A percentile compares a stretch with the other conserved stretches of the same genome.
phyloP scores from a whole-genome alignment of 2,113 vertebrate genomes.

The Microtus richardsoni region DNA sequence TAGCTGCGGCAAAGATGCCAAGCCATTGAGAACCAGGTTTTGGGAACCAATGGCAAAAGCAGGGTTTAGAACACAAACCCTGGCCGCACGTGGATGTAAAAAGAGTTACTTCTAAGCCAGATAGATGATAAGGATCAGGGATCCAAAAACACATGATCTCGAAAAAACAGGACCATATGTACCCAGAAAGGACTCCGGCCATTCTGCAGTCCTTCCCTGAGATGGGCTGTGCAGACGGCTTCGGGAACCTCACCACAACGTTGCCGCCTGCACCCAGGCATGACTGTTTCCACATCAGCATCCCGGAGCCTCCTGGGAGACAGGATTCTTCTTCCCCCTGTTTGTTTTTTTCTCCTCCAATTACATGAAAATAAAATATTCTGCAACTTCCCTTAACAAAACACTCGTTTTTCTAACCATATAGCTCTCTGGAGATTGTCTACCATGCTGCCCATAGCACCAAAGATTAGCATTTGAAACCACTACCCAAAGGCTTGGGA shows the following conservation, averaged over 20 bases:
- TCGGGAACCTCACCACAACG: background rate
- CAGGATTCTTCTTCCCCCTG: background rate
- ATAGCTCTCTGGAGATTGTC: background rate
- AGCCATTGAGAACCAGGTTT: background rate
- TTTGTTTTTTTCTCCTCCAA: background rate
- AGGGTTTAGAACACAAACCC: slow-evolving; percentile 10
- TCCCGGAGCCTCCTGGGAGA: background rate
- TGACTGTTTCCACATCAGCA: background rate
- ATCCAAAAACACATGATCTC: background rate
- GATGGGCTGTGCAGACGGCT: background rate
- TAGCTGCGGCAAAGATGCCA: background rate
- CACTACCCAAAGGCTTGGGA: background rate
- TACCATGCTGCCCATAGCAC: background rate
- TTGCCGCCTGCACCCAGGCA: background rate
- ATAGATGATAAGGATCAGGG: background rate
- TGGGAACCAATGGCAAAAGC: background rate
- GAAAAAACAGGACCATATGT: background rate
- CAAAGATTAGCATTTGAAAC: slow-evolving; percentile 51
- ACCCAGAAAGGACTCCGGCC: background rate
- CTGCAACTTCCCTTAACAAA: slow-evolving; percentile 46
- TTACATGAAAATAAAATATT: slow-evolving; percentile 31
- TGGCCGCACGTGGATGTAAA: background rate
- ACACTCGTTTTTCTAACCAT: slow-evolving; percentile 37
- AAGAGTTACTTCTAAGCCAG: background rate
- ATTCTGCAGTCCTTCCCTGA: background rate